Evolutionary conservation across 2,797 vertebrate genomes (phyloP).

Genomic region (Microhierax caerulescens): DNA sequence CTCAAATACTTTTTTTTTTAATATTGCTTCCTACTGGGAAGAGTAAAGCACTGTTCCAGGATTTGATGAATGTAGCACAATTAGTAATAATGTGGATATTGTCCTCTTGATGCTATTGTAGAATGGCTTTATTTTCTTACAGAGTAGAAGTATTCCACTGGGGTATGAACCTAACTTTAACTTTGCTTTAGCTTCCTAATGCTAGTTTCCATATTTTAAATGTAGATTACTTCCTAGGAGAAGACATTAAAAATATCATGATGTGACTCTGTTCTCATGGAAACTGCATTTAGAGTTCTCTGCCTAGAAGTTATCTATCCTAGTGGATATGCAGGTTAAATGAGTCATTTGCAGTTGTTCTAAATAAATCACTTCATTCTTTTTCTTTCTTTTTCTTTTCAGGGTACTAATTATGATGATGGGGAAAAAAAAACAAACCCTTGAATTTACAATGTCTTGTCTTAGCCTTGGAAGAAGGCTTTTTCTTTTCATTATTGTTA

Average conservation of each 20-base stretch:
- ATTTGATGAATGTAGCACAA: neutral
- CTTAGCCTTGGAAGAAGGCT: conserved; percentile 51
- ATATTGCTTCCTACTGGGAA: neutral
- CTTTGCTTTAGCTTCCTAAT: neutral
- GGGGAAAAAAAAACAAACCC: neutral
- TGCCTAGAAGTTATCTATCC: conserved; percentile 48
- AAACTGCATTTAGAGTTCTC: conserved; percentile 55
- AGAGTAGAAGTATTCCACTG: neutral
- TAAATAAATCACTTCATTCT: conserved; percentile 56
- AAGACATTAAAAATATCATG: conserved; percentile 58
- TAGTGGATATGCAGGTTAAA: conserved; percentile 57
- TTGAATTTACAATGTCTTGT: conserved; percentile 62
- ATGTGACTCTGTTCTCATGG: conserved; percentile 58
- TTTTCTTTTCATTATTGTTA: neutral
- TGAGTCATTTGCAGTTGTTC: conserved; percentile 65
- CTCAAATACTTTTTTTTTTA: neutral
- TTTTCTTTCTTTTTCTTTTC: conserved; percentile 54
- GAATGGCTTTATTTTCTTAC: neutral
- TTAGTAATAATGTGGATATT: neutral
- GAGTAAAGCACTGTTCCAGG: neutral
- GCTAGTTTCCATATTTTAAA: conserved; percentile 39
- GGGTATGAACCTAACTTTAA: neutral
- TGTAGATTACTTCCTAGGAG: conserved; percentile 64
- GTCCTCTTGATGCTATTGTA: neutral
- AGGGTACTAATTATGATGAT: conserved; percentile 62